phyloP scores from a whole-genome alignment of 2,113 vertebrate species.

The Clarias macrocephalus region DNA sequence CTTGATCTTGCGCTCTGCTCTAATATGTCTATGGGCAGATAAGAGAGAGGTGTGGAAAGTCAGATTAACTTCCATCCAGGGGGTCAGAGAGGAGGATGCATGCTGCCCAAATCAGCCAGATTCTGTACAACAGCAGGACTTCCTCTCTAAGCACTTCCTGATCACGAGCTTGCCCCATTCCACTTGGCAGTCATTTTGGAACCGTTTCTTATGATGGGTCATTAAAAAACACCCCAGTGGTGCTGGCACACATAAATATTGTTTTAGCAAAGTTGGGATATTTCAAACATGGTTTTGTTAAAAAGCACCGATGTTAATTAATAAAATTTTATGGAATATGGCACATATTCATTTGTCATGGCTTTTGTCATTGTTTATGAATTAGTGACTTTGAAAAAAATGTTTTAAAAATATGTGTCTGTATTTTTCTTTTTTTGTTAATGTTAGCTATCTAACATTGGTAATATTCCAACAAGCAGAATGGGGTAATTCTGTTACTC shows the following conservation, averaged over 20 bases:
- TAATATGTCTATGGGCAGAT: constrained; percentile 32
- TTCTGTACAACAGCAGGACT: constrained; percentile 50
- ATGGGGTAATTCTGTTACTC: background rate
- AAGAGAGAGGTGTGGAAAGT: constrained; percentile 35
- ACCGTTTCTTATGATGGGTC: constrained; percentile 23
- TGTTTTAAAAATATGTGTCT: background rate
- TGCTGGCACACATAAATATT: constrained; percentile 52
- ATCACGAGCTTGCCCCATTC: constrained; percentile 34
- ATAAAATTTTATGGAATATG: background rate
- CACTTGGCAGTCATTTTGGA: constrained; percentile 41
- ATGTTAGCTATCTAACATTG: too few relatives aligned
- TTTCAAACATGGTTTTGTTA: constrained; percentile 22
- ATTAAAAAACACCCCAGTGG: constrained; percentile 35
- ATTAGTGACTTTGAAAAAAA: background rate
- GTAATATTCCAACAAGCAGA: background rate
- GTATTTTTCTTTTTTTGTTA: background rate
- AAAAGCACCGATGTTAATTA: constrained; percentile 31
- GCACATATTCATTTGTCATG: background rate
- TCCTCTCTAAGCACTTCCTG: constrained; percentile 51
- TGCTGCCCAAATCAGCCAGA: constrained; percentile 29
- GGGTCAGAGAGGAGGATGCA: constrained; percentile 46
- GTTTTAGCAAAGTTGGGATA: constrained; percentile 53
- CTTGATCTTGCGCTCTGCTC: constrained; percentile 29
- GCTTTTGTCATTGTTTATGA: background rate
- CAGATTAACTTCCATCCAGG: constrained; percentile 37